Percentiles rank a stretch among this genome's conserved stretches.
These are phyloP conservation scores for Cylindroiulus punctatus DNA, from an alignment of 2,888 invertebrate species.

Conservation along the genomic window DNA sequence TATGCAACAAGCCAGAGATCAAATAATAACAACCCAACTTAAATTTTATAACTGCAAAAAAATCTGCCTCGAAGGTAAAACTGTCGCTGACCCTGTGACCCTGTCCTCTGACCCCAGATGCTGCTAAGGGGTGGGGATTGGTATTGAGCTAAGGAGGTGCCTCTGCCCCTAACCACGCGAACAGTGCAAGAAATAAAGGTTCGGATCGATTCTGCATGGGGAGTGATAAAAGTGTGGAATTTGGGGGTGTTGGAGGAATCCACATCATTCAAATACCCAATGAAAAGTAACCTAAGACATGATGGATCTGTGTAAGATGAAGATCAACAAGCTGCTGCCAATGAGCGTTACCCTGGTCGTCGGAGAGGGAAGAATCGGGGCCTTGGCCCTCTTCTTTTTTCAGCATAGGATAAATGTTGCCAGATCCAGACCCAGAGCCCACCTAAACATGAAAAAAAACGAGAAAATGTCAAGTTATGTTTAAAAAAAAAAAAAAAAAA, in stretches of 20 bases:
- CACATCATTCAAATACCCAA: constrained; percentile 56
- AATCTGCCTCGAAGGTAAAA: no score
- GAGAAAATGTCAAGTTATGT: background rate
- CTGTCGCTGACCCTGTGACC: no score
- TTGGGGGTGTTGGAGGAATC: constrained; percentile 48
- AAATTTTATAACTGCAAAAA: no score
- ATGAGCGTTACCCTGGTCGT: constrained; percentile 58
- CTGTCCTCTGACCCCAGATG: background rate
- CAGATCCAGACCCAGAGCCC: constrained; percentile 56
- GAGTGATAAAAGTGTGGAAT: constrained; percentile 4
- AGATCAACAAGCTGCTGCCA: constrained; percentile 56
- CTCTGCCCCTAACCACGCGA: background rate
- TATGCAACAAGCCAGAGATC: no score
- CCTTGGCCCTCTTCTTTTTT: constrained; percentile 57
- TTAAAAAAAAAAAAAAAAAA: background rate
- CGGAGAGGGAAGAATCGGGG: constrained; percentile 58
- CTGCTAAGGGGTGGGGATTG: background rate
- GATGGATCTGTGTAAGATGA: constrained; percentile 55
- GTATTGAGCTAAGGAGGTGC: background rate
- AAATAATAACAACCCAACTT: no score
- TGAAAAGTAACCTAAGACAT: constrained; percentile 55
- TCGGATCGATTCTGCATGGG: background rate
- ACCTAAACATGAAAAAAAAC: constrained; percentile 51
- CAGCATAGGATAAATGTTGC: constrained; percentile 58
- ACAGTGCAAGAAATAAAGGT: background rate